These are phyloP conservation scores for Sebastes steindachneri DNA, from an alignment of 2,797 vertebrate genomes.

Conservation along the genomic window DNA sequence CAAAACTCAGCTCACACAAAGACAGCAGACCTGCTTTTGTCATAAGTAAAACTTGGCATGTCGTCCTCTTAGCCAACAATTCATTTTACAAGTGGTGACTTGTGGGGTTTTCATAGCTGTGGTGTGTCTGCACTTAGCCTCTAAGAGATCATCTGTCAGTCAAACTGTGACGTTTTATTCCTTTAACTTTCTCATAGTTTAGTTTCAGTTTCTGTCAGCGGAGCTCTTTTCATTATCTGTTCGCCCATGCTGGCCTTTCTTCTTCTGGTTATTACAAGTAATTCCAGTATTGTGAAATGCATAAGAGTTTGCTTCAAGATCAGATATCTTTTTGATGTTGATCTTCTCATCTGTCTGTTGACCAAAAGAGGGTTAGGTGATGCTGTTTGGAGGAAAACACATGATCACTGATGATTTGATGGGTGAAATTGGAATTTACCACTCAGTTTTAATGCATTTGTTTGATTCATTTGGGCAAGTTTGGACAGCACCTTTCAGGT, in stretches of 20 bases:
- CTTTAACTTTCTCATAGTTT: background rate
- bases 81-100: background rate
- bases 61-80: background rate
- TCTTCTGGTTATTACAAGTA: background rate
- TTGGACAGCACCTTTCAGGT: background rate
- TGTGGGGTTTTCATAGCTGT: background rate
- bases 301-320: background rate
- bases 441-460: background rate
- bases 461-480: background rate
- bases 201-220: slow-evolving; percentile 20
- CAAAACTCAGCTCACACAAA: background rate
- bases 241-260: background rate
- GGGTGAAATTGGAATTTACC: background rate
- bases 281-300: background rate
- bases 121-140: background rate
- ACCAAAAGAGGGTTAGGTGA: background rate
- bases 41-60: background rate
- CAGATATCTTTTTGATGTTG: background rate
- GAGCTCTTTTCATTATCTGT: background rate
- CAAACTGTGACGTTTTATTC: background rate
- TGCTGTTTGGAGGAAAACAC: background rate
- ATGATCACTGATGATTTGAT: background rate
- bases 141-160: background rate
- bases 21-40: background rate
- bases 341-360: background rate